Base-by-base conservation (phyloP, 1,140 invertebrate genomes). In the Pseudomyrmex dendroicus region DNA sequence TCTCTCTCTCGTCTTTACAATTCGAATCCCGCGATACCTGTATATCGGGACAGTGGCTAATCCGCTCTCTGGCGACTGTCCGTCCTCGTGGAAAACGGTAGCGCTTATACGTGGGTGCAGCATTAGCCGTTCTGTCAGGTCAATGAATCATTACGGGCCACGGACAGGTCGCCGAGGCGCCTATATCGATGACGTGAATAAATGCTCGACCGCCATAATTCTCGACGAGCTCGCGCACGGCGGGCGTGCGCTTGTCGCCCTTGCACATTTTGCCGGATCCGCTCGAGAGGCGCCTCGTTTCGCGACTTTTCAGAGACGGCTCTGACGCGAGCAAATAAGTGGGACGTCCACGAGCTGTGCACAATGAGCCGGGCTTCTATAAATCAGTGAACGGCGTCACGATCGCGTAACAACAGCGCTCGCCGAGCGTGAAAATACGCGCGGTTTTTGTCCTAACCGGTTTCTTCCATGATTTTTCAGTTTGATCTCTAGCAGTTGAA, bases 101-200 rank as follows among this genome's bases (percentile, higher is more conserved):
- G 86, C 86, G 25, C 57, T 80, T 50, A 73, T 64, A 86, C 88
- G 86, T 89, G 84, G 86, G 88, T 89, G 89, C 89, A 88, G 86
- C 88, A 84, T 84, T 89, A 86, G 85, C 73, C 77, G 72, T 13
- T 56, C 80, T 86, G 86, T 84, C 86, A 84, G 88, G 85, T 89
- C 89, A 89, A 89, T 89, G 89, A 90, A 89, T 90, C 89, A 90
- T 90, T 89, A 90, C 82, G 48, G 84, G 70, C 68, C 80, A 89
- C 80, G 76, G 85, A 86, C 78, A 89, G 82, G 85, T 89, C 84
- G 78, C 77, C 74, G 62, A 86, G 84, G 88, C 86, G 87, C 89
- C 87, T 84, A 35, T 35, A 90, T 90, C 89, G 89, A 87, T 77
- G 83, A 86, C 87, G 88, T 84, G 86, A 89, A 91, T 90, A 90